Conservation (phyloP, 2,888 invertebrate genomes). For the Malthinus seriepunctatus region DNA sequence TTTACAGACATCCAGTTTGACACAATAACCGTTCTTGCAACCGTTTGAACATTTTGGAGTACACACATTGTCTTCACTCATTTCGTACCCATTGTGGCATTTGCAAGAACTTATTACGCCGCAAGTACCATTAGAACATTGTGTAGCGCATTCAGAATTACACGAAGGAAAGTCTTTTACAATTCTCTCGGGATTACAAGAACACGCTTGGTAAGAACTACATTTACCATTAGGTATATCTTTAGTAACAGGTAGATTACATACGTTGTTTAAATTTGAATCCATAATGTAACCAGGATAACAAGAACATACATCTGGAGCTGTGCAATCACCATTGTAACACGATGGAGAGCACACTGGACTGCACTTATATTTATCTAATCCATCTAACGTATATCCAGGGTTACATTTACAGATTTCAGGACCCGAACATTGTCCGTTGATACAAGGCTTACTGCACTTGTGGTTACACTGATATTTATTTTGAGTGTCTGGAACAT, state of each 20-base stretch:
- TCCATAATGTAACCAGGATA: slow-evolving; percentile 15
- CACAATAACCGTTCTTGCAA: not conserved
- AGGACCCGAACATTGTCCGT: slow-evolving; percentile 47
- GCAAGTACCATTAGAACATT: not conserved
- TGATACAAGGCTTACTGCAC: slow-evolving; percentile 39
- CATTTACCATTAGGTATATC: slow-evolving; percentile 57
- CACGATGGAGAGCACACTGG: slow-evolving; percentile 28
- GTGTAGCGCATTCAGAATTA: slow-evolving; percentile 12
- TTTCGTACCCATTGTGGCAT: not conserved
- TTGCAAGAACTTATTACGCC: too few relatives aligned
- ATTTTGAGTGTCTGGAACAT: slow-evolving; percentile 21
- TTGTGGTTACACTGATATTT: slow-evolving; percentile 28
- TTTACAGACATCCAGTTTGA: not conserved
- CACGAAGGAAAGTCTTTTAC: slow-evolving; percentile 11
- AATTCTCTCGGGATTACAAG: slow-evolving; percentile 23
- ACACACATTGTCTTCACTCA: not conserved
- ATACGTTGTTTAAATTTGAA: slow-evolving; percentile 33
- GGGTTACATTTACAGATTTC: slow-evolving; percentile 42
- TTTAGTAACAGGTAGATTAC: slow-evolving; percentile 39
- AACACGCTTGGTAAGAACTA: slow-evolving; percentile 40
- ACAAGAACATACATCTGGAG: slow-evolving; percentile 31
- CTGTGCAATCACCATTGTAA: slow-evolving; percentile 22
- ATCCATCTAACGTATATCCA: slow-evolving; percentile 21
- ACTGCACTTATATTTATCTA: slow-evolving; percentile 23
- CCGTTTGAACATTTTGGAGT: not conserved